Evolutionary conservation across 2,888 invertebrate species (phyloP), one percentile per base, ranked within the genome.

Genomic region (Phoenoteleia sp.): DNA sequence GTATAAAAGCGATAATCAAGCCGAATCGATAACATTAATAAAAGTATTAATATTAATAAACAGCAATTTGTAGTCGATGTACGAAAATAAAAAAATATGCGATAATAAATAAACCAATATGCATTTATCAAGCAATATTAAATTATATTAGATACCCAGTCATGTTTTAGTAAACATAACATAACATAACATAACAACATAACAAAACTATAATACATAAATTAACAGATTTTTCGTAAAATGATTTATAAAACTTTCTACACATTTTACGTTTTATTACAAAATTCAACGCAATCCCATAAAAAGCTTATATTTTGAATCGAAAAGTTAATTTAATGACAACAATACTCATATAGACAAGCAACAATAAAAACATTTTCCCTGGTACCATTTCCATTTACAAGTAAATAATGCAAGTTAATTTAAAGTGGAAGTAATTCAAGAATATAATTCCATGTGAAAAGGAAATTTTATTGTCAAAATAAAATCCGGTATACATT

Each of bases 361-460:
- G 17, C 23, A 21, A 36, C 25, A 39, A 75, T 54, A 54, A 64
- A 27, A 54, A 49, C 49, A 64, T 27, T 52, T 52, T 62, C 36
- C 39, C 19, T n/a, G 17, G 39, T 39, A 27, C 13, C 21, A 13
- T 11, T 47, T 42, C 52, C 62, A 29, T 74, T 52, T 49, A 62
- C 36, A 62, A 74, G 23, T 60, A 72, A 72, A 72, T 72, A 60
- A 72, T 15, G 17, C 33, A 25, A 74, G 62, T n/a, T 74, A 54
- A 56, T 56, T 71, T 23, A 5, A 45, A 69, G 42, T 69, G 42
- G 54, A 15, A 54, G n/a, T n/a, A n/a, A n/a, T n/a, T n/a, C n/a
- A n/a, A n/a, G n/a, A n/a, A n/a, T n/a, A n/a, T n/a, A n/a, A n/a
- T n/a, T n/a, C n/a, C n/a, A n/a, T n/a, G n/a, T n/a, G n/a, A n/a